Base-by-base conservation (phyloP, 2,888 invertebrate species). In the Epistrophe grossulariae region DNA sequence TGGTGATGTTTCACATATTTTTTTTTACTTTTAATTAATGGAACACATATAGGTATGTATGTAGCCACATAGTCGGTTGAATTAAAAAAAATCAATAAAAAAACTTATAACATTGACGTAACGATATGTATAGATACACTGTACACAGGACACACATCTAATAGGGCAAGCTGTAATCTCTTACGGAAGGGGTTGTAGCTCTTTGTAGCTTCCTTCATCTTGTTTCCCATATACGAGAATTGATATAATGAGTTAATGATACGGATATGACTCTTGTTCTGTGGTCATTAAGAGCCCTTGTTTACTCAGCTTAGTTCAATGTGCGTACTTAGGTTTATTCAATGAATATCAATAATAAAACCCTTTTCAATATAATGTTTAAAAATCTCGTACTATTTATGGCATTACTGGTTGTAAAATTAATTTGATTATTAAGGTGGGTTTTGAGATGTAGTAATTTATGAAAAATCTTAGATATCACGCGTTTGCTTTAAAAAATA, bases 21-120 rank as follows among this genome's bases (percentile, higher is more conserved):
- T 45, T 24, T 28, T 45, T 45, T 24, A 6, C 48, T 52, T 72
- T 64, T 73, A 62, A 73, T 80, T 80, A 68, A 70, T 70, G 60
- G 31, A 45, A 66, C 72, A 74, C 31, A 59, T 2, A 24, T 50
- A n/a, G n/a, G n/a, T n/a, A n/a, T n/a, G n/a, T n/a, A n/a, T n/a
- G n/a, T n/a, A 68, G 24, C 45, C 55, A 74, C 38, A 59, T 43
- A 60, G 24, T 28, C 62, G 74, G 76, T 79, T 79, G 70, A 79
- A 79, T 76, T 83, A 38, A 43, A 73, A 79, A 73, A 84, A 84
- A 79, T 79, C 79, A 76, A 79, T 79, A 52, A 68, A 79, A n/a
- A 64, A 35, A 35, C 13, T 45, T 73, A 78, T 70, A 68, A 40
- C 45, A 79, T 71, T 84, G 79, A 79, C 74, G 79, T 84, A 71